phyloP scores from a whole-genome alignment of 1,140 invertebrate species.

The Agrilus planipennis region DNA sequence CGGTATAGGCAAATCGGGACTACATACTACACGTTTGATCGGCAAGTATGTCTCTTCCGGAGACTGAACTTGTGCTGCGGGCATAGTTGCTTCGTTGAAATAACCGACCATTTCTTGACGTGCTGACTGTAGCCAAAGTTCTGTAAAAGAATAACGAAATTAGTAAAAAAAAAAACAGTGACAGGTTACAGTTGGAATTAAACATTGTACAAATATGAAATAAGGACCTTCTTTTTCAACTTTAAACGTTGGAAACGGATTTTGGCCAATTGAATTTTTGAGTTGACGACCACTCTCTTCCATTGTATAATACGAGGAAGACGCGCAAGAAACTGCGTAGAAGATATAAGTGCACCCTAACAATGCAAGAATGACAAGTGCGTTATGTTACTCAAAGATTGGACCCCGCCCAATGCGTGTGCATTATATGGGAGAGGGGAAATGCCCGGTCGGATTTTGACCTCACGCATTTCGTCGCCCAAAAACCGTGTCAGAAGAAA shows the following conservation, averaged over 20 bases:
- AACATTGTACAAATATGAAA: constrained; percentile 3
- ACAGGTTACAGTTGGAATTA: background rate
- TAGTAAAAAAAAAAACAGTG: constrained; percentile 14
- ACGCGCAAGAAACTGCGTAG: too few species aligned
- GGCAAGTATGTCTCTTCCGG: constrained; percentile 18
- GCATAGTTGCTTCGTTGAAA: constrained; percentile 27
- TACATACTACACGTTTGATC: constrained; percentile 31
- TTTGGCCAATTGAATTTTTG: too few species aligned
- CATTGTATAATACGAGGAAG: too few species aligned
- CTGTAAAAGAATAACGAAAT: too few species aligned
- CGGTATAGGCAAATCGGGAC: constrained; percentile 29
- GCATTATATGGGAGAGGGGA: constrained; percentile 19
- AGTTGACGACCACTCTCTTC: too few species aligned
- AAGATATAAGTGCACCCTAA: constrained; percentile 7
- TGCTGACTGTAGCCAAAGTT: constrained; percentile 29
- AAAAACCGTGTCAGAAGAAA: too few species aligned
- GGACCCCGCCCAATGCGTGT: constrained; percentile 29
- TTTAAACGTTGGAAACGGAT: too few species aligned
- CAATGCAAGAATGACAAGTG: constrained; percentile 10
- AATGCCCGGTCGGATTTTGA: constrained; percentile 28
- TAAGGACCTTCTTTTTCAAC: too few species aligned
- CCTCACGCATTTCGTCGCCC: constrained; percentile 18
- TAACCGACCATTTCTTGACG: constrained; percentile 37
- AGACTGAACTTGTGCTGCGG: constrained; percentile 25
- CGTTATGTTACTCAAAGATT: constrained; percentile 13